Base-by-base conservation (phyloP, 2,888 invertebrate genomes). In the Abrostola triplasia region DNA sequence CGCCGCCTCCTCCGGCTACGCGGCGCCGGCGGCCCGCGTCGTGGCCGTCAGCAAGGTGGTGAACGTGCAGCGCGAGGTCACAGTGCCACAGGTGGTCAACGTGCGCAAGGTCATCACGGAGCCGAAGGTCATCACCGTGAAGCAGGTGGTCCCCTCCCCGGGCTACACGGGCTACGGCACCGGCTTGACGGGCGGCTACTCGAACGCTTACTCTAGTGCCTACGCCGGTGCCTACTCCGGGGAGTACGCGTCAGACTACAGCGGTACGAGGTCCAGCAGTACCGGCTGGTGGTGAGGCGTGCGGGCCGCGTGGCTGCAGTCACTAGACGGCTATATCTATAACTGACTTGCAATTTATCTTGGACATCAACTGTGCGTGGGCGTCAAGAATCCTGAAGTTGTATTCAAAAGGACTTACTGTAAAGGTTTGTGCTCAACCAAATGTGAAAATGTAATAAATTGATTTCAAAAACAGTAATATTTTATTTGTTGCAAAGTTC, bases 11-110 rank as follows among this genome's bases (percentile, higher is more conserved):
- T n/a, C 67, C 35, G 54, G 40, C 38, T 76, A 77, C 60, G 8
- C 64, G 0, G 64, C 41, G 0, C 73, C 77, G 0, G 36, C 70
- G 24, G 51, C 59, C 7, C 54, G 41, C n/a, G 69, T 76, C 0
- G 49, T 78, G 13, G 11, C 68, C 35, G 53, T 78, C 38, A 68
- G 24, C 12, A 78, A 79, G 54, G 72, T 78, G 9, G 79, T 78
- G 36, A 76, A 79, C 59, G 79, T 78, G 10, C 77, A 78, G 56
- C 78, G 79, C 36, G 78, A 78, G 52, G 61, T 78, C 12, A 64
- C 66, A 10, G 77, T 76, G 12, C 79, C 79, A 9, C 74, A 78
- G 37, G 74, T 78, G 2, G 59, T 78, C n/a, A 60, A 71, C n/a
- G 79, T 78, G 47, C 67, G 77, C 40, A 78, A 79, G 37, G 59